Conservation (phyloP, 2,797 vertebrate genomes). For the Etheostoma perlongum region DNA sequence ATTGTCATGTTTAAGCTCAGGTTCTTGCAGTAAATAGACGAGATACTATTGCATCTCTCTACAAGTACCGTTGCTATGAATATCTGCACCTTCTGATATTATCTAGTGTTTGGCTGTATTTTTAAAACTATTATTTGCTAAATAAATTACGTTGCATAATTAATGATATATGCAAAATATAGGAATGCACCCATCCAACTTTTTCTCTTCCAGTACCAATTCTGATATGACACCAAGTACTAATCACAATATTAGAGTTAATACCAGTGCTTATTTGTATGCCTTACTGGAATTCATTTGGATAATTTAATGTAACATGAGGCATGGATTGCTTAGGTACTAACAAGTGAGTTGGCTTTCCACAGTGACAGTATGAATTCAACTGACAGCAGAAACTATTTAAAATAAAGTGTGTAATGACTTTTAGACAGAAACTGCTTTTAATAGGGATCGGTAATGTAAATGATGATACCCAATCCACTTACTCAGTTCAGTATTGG, state of each 20-base stretch:
- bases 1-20: background rate
- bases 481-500: background rate
- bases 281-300: background rate
- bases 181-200: background rate
- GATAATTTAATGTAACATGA: constrained; percentile 1
- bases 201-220: background rate
- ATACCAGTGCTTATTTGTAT: background rate
- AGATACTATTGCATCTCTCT: background rate
- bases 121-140: background rate
- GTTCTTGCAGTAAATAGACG: background rate
- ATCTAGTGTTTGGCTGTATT: background rate
- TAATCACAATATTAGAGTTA: background rate
- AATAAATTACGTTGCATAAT: background rate
- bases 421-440: constrained; percentile 1
- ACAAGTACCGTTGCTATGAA: background rate
- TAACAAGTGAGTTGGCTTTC: background rate
- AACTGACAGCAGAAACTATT: constrained; percentile 7
- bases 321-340: background rate
- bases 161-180: background rate
- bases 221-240: background rate
- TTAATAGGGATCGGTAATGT: constrained; percentile 1
- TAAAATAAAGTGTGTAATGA: background rate
- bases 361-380: background rate
- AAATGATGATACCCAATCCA: background rate
- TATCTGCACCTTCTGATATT: background rate